Base-by-base conservation (phyloP, 2,888 invertebrate genomes). In the Epirrita christyi region DNA sequence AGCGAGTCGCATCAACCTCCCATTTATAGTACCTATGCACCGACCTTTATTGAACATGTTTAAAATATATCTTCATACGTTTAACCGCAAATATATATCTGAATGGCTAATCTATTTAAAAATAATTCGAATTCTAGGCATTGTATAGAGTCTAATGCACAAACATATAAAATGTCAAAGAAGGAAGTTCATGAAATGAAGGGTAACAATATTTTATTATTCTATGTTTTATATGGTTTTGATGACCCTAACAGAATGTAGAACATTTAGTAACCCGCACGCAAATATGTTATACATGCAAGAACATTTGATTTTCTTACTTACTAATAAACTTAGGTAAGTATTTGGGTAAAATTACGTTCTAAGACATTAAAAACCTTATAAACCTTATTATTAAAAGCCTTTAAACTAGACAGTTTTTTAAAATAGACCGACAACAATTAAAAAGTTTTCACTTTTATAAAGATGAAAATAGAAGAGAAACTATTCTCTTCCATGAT, bases 21-120 rank as follows among this genome's bases (percentile, higher is more conserved):
- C 41, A 27, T 15, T 50, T 42, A 38, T 36, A 27, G 49, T 34
- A n/a, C n/a, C n/a, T n/a, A 47, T 59, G 59, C 59, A 51, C 42
- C 54, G 54, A 54, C 46, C 55, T 51, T 46, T 41, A 28, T 34
- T 11, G 0, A 6, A 7, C 13, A 36, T 6, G 27, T 43, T 38
- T 27, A 43, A 38, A 48, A 48, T 43, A 28, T 11, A 38, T 13
- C 11, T 37, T 9, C 5, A 7, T 13, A 38, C 41, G 21, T 21
- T 21, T 21, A 3, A 27, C 41, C 27, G n/a, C 3, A 21, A 29
- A 53, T 36, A 14, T 36, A 32, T 32, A 47, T 37, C 27, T 21
- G 5, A n/a, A 47, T 27, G 32, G 32, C 21, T n/a, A n/a, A n/a
- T n/a, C n/a, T n/a, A n/a, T n/a, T n/a, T n/a, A n/a, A n/a, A n/a